Conservation (phyloP, 53 echinoderm and acorn worm genomes). For the Mesocentrotus franciscanus region DNA sequence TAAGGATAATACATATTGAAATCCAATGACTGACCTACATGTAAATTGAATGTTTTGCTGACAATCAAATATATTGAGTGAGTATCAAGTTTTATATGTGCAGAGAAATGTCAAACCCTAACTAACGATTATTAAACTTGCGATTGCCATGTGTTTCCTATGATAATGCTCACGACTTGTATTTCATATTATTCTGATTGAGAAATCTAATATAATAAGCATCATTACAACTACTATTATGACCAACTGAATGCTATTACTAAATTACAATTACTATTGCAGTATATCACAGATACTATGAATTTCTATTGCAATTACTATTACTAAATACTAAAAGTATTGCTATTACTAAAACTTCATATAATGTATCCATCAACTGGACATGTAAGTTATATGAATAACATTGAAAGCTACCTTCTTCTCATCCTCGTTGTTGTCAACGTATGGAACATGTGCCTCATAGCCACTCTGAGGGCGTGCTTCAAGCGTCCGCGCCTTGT, state of each 20-base stretch:
- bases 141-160: neutral
- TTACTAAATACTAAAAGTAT: neutral
- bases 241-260: neutral
- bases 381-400: neutral
- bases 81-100: neutral
- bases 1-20: neutral
- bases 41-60: neutral
- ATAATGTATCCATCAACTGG: neutral
- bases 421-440: constrained; percentile 85
- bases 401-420: constrained; percentile 68
- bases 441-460: constrained; percentile 83
- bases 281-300: neutral
- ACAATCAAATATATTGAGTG: neutral
- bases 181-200: neutral
- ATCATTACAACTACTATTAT: neutral
- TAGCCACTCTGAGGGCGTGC: constrained; percentile 87
- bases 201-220: too few species aligned
- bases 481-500: constrained; percentile 70
- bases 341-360: neutral
- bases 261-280: neutral
- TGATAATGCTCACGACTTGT: neutral
- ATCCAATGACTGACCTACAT: neutral
- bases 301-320: neutral
- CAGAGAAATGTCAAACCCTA: too few species aligned
- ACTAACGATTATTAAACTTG: neutral